Evolutionary conservation across 2,113 vertebrate genomes (phyloP).

Genomic region (Typhlomys cinereus): DNA sequence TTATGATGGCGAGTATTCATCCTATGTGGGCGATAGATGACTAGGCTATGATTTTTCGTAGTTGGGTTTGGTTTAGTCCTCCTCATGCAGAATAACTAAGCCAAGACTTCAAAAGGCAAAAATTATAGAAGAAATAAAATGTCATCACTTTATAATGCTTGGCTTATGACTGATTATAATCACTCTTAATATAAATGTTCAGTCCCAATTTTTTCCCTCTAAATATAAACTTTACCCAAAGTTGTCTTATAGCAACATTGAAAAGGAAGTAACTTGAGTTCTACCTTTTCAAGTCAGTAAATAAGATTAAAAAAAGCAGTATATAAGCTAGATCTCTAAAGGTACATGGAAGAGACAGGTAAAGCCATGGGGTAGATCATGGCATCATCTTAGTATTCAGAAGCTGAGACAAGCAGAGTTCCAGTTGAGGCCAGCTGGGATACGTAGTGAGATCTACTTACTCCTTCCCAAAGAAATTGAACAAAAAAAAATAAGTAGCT

Average conservation of each 20-base stretch:
- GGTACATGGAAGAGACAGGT: neutral
- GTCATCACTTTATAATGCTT: neutral
- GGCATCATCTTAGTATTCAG: neutral
- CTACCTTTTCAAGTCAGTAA: neutral
- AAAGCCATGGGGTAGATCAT: no score
- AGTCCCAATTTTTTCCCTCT: neutral
- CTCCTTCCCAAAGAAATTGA: neutral
- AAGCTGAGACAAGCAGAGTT: neutral
- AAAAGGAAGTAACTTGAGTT: neutral
- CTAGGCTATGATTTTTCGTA: no score
- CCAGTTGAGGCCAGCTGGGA: neutral
- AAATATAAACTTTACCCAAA: constrained; percentile 16
- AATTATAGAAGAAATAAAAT: neutral
- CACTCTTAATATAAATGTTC: neutral
- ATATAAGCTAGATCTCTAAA: neutral
- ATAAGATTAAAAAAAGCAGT: neutral
- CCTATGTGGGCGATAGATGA: no score
- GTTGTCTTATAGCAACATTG: neutral
- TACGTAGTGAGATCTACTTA: neutral
- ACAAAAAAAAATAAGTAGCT: neutral
- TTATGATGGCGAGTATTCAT: no score
- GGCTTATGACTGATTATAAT: neutral
- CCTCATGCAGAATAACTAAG: no score
- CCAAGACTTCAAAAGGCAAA: constrained; percentile 26
- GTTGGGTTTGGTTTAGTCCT: no score